phyloP scores from a whole-genome alignment of 30 jellyfish, hydroid and myxozoan genomes.

The Cassiopea andromeda region DNA sequence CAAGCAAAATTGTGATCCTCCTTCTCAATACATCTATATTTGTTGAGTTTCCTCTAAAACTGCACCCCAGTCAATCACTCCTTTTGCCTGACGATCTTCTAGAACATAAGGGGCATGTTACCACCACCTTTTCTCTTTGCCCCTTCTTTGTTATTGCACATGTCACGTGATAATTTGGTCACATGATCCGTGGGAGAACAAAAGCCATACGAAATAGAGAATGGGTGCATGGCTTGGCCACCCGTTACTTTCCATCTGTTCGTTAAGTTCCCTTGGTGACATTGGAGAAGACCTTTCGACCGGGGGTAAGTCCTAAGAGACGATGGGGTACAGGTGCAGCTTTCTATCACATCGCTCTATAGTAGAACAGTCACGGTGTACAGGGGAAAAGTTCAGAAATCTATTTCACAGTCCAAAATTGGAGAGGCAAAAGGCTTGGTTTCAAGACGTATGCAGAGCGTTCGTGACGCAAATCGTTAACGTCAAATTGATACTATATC shows the following conservation, averaged over 20 bases:
- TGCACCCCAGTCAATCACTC: background rate
- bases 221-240: constrained; percentile 78
- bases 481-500: too few species aligned
- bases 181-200: constrained; percentile 43
- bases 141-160: constrained; percentile 69
- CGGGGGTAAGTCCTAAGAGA: constrained; percentile 31
- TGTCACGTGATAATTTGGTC: constrained; percentile 56
- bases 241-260: constrained; percentile 78
- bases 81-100: background rate
- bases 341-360: background rate
- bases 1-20: background rate
- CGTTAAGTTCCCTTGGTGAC: constrained; percentile 51
- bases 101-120: constrained; percentile 42
- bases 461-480: too few species aligned
- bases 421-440: background rate
- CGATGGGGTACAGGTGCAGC: background rate
- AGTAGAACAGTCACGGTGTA: background rate
- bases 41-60: background rate
- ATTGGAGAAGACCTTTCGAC: constrained; percentile 33
- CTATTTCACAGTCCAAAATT: background rate
- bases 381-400: too few species aligned
- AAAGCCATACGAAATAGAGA: constrained; percentile 62
- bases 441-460: too few species aligned
- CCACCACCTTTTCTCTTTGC: constrained; percentile 76
- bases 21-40: background rate